Evolutionary conservation across 2,113 vertebrate genomes (phyloP).

Genomic region (Bombycilla garrulus): DNA sequence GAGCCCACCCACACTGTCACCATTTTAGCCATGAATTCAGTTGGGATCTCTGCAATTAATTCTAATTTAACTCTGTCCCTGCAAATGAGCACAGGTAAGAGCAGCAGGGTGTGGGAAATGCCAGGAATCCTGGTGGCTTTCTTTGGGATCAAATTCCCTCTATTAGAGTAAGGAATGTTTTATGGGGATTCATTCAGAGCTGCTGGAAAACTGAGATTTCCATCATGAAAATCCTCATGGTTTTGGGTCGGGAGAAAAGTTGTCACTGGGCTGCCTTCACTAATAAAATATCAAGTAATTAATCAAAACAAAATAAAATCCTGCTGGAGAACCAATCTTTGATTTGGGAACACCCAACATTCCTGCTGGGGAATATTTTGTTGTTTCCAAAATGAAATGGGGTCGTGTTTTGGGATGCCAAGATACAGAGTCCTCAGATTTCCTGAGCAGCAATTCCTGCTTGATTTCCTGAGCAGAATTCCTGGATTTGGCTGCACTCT

Average conservation of each 20-base stretch:
- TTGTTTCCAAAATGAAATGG: neutral
- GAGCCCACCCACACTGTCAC: slow-evolving; percentile 78
- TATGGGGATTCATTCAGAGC: neutral
- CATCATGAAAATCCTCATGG: neutral
- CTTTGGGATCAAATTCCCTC: neutral
- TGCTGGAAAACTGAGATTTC: neutral
- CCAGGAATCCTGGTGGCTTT: neutral
- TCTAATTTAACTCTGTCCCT: slow-evolving; percentile 83
- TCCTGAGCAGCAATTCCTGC: neutral
- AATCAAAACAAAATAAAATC: neutral
- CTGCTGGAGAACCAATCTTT: neutral
- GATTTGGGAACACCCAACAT: neutral
- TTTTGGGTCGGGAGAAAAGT: neutral
- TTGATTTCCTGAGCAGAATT: neutral
- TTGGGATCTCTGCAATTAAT: slow-evolving; percentile 83
- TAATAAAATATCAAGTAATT: neutral
- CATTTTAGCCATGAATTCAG: slow-evolving; percentile 82
- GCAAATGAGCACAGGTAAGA: slow-evolving; percentile 78
- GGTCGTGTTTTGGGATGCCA: neutral
- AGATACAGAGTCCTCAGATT: neutral
- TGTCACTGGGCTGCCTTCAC: neutral
- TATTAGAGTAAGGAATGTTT: neutral
- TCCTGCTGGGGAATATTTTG: neutral
- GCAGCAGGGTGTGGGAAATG: neutral
- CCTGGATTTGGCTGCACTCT: neutral